These are phyloP conservation scores for Cephus sareptanus DNA, from an alignment of 2,888 invertebrate genomes.

Conservation along the genomic window DNA sequence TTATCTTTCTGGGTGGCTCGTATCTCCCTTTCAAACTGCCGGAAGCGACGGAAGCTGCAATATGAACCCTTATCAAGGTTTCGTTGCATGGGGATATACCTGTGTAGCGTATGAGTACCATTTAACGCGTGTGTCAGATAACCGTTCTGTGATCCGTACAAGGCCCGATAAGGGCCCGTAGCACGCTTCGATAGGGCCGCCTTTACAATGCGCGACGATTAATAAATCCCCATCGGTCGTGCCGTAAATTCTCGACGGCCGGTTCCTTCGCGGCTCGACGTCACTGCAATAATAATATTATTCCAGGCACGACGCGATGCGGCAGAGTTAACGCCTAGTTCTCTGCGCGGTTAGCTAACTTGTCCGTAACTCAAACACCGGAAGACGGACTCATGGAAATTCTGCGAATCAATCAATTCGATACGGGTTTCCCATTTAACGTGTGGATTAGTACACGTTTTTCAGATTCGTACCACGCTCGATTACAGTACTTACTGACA, in stretches of 20 bases:
- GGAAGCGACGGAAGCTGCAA: not conserved
- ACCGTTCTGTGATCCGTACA: not conserved
- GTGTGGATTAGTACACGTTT: not conserved
- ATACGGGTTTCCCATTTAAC: not conserved
- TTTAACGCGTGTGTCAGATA: not conserved
- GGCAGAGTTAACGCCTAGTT: not conserved
- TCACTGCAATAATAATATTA: not conserved
- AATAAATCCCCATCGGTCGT: conserved; percentile 34
- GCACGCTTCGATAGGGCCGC: not conserved
- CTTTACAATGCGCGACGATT: not conserved
- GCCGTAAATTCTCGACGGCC: not conserved
- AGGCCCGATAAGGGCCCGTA: not conserved
- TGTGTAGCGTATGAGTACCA: not conserved
- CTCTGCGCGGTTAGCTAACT: not conserved
- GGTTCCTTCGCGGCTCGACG: not conserved
- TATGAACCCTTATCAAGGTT: not conserved
- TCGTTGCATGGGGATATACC: not conserved
- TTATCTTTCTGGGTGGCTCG: not conserved
- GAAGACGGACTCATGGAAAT: not conserved
- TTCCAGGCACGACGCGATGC: not conserved
- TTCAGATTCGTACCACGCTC: not conserved
- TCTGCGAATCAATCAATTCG: not conserved
- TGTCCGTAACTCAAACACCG: not conserved
- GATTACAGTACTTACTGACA: not conserved
- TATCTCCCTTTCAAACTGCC: not conserved